Evolutionary conservation across 2,797 vertebrate genomes (phyloP).

Genomic region (Natrix natrix): DNA sequence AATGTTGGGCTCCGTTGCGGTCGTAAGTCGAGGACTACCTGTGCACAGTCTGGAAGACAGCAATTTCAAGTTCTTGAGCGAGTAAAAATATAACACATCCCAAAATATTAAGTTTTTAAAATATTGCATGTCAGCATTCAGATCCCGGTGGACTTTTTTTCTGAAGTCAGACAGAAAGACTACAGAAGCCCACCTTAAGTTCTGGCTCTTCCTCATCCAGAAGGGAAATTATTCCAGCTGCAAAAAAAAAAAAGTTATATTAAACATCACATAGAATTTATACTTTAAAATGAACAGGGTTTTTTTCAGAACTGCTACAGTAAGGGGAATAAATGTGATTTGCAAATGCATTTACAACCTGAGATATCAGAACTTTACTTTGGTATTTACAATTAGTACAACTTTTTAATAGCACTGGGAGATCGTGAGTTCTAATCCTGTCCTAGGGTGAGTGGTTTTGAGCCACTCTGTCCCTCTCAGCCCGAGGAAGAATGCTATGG

Average conservation of each 20-base stretch:
- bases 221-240: constrained; percentile 98
- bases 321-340: background rate
- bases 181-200: constrained; percentile 84
- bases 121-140: background rate
- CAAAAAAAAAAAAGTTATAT: constrained; percentile 30
- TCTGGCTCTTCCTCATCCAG: constrained; percentile 98
- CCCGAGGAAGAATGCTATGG: background rate
- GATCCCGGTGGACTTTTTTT: background rate
- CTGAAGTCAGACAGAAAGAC: background rate
- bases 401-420: background rate
- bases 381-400: background rate
- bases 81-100: background rate
- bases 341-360: background rate
- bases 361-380: background rate
- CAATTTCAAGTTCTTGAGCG: background rate
- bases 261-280: background rate
- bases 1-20: too few species aligned
- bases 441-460: background rate
- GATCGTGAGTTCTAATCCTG: background rate
- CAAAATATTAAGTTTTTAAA: background rate
- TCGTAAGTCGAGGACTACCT: too few species aligned
- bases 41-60: background rate
- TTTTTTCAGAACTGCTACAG: background rate
- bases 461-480: background rate
- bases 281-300: background rate